phyloP scores from a whole-genome alignment of 2,888 invertebrate species.

The Cremastinae sp. region DNA sequence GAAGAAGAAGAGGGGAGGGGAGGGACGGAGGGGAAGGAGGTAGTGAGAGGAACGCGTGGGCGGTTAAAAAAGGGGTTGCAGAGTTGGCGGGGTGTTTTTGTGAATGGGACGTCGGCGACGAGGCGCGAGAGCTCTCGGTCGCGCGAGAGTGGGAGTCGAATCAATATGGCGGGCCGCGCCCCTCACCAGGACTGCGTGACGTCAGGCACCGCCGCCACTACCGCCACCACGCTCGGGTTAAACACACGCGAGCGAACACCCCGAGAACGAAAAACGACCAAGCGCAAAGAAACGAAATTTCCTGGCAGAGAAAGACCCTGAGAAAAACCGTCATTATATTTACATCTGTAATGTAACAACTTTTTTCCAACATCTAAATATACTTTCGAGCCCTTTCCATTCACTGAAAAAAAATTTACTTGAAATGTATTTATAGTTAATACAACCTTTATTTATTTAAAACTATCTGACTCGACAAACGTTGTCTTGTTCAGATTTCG shows the following conservation, averaged over 20 bases:
- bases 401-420: no score
- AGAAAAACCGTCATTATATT: no score
- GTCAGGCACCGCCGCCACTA: slow-evolving; percentile 61
- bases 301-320: slow-evolving; percentile 1
- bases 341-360: no score
- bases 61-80: slow-evolving; percentile 66
- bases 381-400: no score
- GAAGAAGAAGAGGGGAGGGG: slow-evolving; percentile 4
- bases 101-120: slow-evolving; percentile 69
- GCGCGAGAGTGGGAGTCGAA: slow-evolving; percentile 67
- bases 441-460: no score
- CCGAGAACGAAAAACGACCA: neutral
- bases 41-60: slow-evolving; percentile 44
- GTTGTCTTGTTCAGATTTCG: no score
- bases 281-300: slow-evolving; percentile 4
- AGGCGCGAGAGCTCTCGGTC: slow-evolving; percentile 21
- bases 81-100: slow-evolving; percentile 68
- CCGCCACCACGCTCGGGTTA: slow-evolving; percentile 24
- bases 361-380: no score
- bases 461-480: no score
- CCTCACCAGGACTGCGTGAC: slow-evolving; percentile 71
- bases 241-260: slow-evolving; percentile 24
- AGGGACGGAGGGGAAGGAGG: slow-evolving; percentile 5
- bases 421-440: no score
- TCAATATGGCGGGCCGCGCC: slow-evolving; percentile 75